A percentile compares a stretch with the other conserved stretches of the same genome.
These are phyloP conservation scores for Anneissia japonica DNA, from an alignment of 35 echinoderm and acorn worm species.

Conservation along the genomic window DNA sequence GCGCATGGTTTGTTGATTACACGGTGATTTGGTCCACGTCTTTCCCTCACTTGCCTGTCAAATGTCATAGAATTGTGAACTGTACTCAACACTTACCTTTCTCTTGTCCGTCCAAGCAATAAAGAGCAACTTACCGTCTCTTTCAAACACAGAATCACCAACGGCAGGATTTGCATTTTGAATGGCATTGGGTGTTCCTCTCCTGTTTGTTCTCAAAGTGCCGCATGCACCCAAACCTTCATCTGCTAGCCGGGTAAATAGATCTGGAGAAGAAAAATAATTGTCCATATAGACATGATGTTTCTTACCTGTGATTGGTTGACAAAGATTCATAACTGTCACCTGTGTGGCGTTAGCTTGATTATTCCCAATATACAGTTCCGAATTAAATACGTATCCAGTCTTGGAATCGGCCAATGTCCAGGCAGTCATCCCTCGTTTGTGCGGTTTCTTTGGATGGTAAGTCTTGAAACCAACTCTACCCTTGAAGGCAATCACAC, in stretches of 20 bases:
- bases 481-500: conserved; percentile 14
- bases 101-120: conserved; percentile 19
- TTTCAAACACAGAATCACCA: not conserved
- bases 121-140: not conserved
- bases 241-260: conserved; percentile 19
- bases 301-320: conserved; percentile 15
- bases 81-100: conserved; percentile 17
- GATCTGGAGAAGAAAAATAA: conserved; percentile 8
- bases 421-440: conserved; percentile 32
- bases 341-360: not conserved
- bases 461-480: conserved; percentile 7
- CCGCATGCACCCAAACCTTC: conserved; percentile 39
- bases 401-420: conserved; percentile 25
- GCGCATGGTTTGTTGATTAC: conserved; percentile 36
- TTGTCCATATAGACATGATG: conserved; percentile 40
- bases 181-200: conserved; percentile 27
- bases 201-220: conserved; percentile 17
- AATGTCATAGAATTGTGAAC: conserved; percentile 34
- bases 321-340: conserved; percentile 17
- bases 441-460: conserved; percentile 13
- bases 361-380: not conserved
- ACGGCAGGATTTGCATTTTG: not conserved
- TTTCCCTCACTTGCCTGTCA: conserved; percentile 8
- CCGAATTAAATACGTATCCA: conserved; percentile 34
- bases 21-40: not conserved